These are phyloP conservation scores for Larimichthys polyactis DNA, from an alignment of 2,113 vertebrate genomes.

Conservation along the genomic window DNA sequence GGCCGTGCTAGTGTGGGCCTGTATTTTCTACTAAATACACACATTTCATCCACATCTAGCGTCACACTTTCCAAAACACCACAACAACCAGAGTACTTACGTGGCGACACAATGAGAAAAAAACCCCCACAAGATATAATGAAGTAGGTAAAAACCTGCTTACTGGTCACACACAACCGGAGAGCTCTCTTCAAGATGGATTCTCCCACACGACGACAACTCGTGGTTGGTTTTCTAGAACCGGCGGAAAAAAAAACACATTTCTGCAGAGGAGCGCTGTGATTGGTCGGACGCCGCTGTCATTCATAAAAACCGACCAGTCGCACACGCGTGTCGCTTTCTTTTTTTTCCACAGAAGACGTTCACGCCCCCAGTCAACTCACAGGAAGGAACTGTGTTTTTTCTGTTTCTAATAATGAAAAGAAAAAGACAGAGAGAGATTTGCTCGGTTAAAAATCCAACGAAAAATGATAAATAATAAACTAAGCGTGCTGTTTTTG, in stretches of 20 bases:
- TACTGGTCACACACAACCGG: slow-evolving; percentile 74
- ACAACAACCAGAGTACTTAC: slow-evolving; percentile 32
- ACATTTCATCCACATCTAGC: too few relatives aligned
- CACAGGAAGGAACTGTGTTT: slow-evolving; percentile 53
- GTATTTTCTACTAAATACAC: too few relatives aligned
- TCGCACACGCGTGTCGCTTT: not conserved
- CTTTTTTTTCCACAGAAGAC: slow-evolving; percentile 17
- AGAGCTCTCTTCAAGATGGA: slow-evolving; percentile 84
- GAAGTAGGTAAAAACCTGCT: slow-evolving; percentile 60
- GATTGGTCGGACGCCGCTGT: slow-evolving; percentile 64
- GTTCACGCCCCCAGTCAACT: slow-evolving; percentile 39
- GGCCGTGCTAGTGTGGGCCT: slow-evolving; percentile 32
- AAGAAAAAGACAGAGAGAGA: not conserved
- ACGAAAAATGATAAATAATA: not conserved
- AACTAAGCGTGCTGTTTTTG: not conserved
- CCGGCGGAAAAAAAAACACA: slow-evolving; percentile 70
- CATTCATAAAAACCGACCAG: slow-evolving; percentile 65
- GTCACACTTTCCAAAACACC: fast-evolving
- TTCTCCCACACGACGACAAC: slow-evolving; percentile 84
- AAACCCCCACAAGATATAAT: slow-evolving; percentile 13
- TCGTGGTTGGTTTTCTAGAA: slow-evolving; percentile 85
- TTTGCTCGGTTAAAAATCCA: not conserved
- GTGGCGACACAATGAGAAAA: not conserved
- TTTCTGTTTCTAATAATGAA: slow-evolving; percentile 7
- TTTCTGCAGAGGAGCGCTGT: slow-evolving; percentile 42